Base-by-base conservation (phyloP, 2,888 invertebrate species). In the Julus scandinavius region DNA sequence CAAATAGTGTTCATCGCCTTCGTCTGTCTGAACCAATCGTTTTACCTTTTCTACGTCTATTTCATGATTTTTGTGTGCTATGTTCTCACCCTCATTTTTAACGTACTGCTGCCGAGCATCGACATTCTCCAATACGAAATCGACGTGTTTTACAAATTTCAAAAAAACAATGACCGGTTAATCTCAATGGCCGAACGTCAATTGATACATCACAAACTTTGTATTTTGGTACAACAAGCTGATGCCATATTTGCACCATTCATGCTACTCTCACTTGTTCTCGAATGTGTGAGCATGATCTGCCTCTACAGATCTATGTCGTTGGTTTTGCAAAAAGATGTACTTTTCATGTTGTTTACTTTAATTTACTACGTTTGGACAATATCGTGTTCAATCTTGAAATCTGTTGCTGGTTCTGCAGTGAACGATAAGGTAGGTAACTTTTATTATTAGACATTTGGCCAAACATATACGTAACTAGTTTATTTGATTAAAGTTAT, bases 31-130 rank as follows among this genome's bases (percentile, higher is more conserved):
- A 63, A 17, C 63, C 63, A 63, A n/a, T 63, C 63, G 2, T 63
- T 63, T n/a, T 63, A 63, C n/a, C 17, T 5, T n/a, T 63, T 63
- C 63, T 63, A 17, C n/a, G n/a, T 63, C 1, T 63, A n/a, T 63
- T 63, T 63, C 63, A 63, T 63, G 63, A 63, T 63, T 63, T 63
- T 63, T n/a, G 63, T 63, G 63, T 63, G 63, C 63, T 63, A n/a
- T n/a, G 17, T n/a, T 63, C n/a, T 63, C n/a, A 5, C n/a, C 17
- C n/a, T 63, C 5, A n/a, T 63, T 17, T 63, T 63, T 6, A 13
- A 54, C 13, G 4, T 11, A 15, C 54, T 54, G 13, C 54, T 54
- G 54, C 54, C 54, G 15, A 54, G 54, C 54, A 17, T 13, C 54
- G 54, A 54, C 17, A 15, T 17, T 54, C 11, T 17, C 17, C 54